phyloP scores from a whole-genome alignment of 2,888 invertebrate species.

The Punctoribates punctum region DNA sequence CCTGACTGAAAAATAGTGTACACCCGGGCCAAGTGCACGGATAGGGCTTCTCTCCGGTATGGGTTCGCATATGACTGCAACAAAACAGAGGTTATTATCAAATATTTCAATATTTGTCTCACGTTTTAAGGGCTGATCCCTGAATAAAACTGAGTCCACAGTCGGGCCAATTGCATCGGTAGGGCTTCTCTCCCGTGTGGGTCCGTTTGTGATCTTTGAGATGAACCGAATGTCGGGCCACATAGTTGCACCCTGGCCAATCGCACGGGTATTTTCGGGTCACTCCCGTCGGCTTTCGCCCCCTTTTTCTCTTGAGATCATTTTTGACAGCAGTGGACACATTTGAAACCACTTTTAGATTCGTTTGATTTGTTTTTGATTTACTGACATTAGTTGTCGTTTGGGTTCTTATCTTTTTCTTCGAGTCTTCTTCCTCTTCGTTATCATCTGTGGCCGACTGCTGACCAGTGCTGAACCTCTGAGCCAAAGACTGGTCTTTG shows the following conservation, averaged over 20 bases:
- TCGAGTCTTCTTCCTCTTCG: not conserved
- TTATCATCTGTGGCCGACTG: not conserved
- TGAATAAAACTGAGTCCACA: conserved; percentile 40
- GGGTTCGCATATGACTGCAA: conserved; percentile 54
- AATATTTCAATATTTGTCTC: not conserved
- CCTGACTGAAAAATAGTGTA: conserved; percentile 53
- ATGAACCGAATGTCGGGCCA: conserved; percentile 35
- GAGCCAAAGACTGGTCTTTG: conserved; percentile 2
- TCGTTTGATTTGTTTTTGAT: not conserved
- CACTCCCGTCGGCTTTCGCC: conserved; percentile 16
- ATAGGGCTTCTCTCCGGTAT: conserved; percentile 47
- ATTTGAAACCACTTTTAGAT: not conserved
- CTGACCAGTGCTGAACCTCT: not conserved
- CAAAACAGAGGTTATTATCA: too few relatives aligned
- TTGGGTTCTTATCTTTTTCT: not conserved
- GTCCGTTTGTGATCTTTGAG: conserved; percentile 38
- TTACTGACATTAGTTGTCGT: not conserved
- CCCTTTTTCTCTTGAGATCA: not conserved
- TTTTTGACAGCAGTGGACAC: not conserved
- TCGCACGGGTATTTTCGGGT: conserved; percentile 40
- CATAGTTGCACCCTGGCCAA: conserved; percentile 40
- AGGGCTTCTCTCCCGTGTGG: conserved; percentile 42
- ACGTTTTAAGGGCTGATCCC: conserved; percentile 36
- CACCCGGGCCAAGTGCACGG: conserved; percentile 52
- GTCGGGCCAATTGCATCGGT: conserved; percentile 40